Evolutionary conservation across 2,797 vertebrate genomes (phyloP).

Genomic region (Picus viridis): DNA sequence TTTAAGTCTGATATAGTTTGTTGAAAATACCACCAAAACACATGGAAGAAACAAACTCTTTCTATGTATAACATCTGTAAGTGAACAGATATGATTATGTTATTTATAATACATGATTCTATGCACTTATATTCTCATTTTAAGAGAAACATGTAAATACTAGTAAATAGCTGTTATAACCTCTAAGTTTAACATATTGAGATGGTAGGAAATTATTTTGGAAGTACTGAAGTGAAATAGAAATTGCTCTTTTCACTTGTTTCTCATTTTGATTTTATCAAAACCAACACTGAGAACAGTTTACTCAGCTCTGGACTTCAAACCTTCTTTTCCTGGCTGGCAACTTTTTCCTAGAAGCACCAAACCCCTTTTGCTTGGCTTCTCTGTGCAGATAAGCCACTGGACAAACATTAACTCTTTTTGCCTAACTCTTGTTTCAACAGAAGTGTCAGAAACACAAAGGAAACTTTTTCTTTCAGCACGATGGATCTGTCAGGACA

Average conservation of each 20-base stretch:
- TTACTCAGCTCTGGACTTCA: neutral
- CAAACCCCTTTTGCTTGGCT: neutral
- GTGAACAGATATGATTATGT: neutral
- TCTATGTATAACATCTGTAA: neutral
- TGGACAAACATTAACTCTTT: constrained; percentile 44
- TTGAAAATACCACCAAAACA: neutral
- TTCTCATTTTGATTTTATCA: neutral
- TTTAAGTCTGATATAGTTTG: neutral
- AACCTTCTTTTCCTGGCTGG: neutral
- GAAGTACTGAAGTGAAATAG: neutral
- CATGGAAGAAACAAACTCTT: neutral
- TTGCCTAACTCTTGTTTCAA: neutral
- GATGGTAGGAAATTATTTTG: neutral
- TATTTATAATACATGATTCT: neutral
- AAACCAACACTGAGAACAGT: neutral
- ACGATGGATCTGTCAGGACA: neutral
- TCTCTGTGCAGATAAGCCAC: constrained; percentile 1
- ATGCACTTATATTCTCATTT: neutral
- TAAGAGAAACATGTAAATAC: neutral
- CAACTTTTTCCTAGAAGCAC: constrained; percentile 43
- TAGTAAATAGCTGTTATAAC: neutral
- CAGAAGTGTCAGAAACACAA: neutral
- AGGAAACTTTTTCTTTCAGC: neutral
- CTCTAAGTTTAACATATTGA: neutral
- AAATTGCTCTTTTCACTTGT: neutral